Conservation (phyloP, 2,888 invertebrate genomes). For the Lacanobia oleracea region DNA sequence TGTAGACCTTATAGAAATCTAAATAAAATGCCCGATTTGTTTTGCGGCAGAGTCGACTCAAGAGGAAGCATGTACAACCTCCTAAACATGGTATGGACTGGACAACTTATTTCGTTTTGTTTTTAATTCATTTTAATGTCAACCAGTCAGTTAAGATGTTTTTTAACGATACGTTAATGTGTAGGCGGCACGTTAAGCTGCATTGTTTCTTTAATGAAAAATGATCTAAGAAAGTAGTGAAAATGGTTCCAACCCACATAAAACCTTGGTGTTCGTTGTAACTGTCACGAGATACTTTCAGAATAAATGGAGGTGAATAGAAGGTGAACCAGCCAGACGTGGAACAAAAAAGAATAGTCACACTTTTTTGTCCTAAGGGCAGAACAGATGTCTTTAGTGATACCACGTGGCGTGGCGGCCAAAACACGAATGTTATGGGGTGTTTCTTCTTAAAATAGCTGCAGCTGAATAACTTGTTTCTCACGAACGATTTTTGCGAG, state of each 20-base stretch:
- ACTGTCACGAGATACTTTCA: constrained; percentile 40
- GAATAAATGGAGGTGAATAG: constrained; percentile 51
- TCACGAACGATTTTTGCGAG: constrained; percentile 16
- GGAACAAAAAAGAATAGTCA: constrained; percentile 48
- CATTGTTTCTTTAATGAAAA: constrained; percentile 62
- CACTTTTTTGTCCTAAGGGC: constrained; percentile 55
- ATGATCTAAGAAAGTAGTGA: constrained; percentile 59
- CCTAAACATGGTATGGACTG: constrained; percentile 36
- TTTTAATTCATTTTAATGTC: constrained; percentile 65
- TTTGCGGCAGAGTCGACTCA: constrained; percentile 4
- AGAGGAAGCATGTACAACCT: constrained; percentile 18
- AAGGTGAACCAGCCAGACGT: constrained; percentile 55
- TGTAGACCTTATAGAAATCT: constrained; percentile 13
- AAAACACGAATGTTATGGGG: constrained; percentile 17
- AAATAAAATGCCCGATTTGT: constrained; percentile 8
- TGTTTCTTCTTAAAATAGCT: constrained; percentile 27
- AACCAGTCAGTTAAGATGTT: constrained; percentile 65
- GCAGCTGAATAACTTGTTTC: constrained; percentile 30
- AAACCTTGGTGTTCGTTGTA: constrained; percentile 37
- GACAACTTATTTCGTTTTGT: constrained; percentile 56
- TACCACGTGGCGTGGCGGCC: constrained; percentile 42
- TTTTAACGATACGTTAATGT: constrained; percentile 59
- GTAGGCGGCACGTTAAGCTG: constrained; percentile 60
- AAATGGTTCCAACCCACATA: constrained; percentile 55
- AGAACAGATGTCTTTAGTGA: constrained; percentile 53